Conservation (phyloP, 23 tunicate species). For the Trididemnum nubilum region DNA sequence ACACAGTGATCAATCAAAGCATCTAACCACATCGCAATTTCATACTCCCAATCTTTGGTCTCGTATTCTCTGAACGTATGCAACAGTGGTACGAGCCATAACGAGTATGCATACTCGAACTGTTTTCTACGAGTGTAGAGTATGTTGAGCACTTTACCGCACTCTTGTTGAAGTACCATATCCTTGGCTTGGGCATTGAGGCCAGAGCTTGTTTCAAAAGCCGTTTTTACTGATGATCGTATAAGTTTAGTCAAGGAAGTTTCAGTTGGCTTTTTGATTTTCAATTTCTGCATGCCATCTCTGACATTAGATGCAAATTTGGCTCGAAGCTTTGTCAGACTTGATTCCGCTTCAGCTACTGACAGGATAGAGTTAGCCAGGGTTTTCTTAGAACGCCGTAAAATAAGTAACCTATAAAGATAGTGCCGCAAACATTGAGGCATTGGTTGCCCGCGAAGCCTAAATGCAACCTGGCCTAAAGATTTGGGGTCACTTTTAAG, state of each 20-base stretch:
- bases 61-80: slow-evolving; percentile 17
- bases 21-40: slow-evolving; percentile 70
- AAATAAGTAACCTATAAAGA: slow-evolving; percentile 28
- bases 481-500: slow-evolving; percentile 47
- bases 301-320: slow-evolving; percentile 56
- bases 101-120: slow-evolving; percentile 38
- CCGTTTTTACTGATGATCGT: slow-evolving; percentile 44
- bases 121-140: slow-evolving; percentile 57
- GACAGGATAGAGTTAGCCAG: neutral
- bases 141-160: slow-evolving; percentile 44
- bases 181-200: slow-evolving; percentile 34
- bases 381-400: neutral
- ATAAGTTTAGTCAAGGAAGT: slow-evolving; percentile 49
- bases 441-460: slow-evolving; percentile 32
- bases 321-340: slow-evolving; percentile 42
- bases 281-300: slow-evolving; percentile 41
- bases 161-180: slow-evolving; percentile 39
- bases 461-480: slow-evolving; percentile 10
- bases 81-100: slow-evolving; percentile 71
- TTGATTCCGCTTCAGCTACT: slow-evolving; percentile 26
- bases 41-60: slow-evolving; percentile 46
- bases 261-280: slow-evolving; percentile 51
- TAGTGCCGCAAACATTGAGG: slow-evolving; percentile 51
- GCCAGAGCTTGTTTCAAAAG: slow-evolving; percentile 37
- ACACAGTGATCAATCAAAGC: slow-evolving; percentile 28